These are phyloP conservation scores for Tragopan temminckii DNA, from an alignment of 2,797 vertebrate genomes.

Conservation along the genomic window DNA sequence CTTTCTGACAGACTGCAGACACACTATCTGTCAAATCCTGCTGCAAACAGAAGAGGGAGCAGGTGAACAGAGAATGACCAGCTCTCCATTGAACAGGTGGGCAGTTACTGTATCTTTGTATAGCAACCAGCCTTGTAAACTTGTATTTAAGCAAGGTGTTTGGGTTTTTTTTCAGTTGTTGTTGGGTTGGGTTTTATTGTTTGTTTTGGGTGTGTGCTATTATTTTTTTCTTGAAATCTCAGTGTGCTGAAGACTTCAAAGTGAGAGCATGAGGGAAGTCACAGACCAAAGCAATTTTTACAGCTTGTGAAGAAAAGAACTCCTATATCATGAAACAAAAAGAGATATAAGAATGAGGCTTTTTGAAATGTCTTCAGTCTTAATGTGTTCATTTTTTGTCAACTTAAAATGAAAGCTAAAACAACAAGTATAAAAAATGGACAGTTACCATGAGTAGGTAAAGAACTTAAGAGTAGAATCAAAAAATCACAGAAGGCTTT, in stretches of 20 bases:
- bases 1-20: not conserved
- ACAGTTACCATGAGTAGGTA: not conserved
- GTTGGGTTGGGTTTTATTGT: not conserved
- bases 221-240: not conserved
- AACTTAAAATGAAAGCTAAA: not conserved
- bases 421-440: not conserved
- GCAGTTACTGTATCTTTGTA: not conserved
- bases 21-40: not conserved
- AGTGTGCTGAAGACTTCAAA: not conserved
- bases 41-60: constrained; percentile 62
- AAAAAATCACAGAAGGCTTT: not conserved
- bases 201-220: not conserved
- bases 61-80: constrained; percentile 5
- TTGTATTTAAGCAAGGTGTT: not conserved
- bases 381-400: not conserved
- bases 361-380: not conserved
- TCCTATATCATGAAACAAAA: not conserved
- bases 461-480: not conserved
- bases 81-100: not conserved
- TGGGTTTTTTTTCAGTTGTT: not conserved
- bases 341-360: not conserved
- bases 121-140: not conserved
- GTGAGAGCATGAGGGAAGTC: not conserved
- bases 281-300: not conserved
- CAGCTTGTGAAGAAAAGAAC: not conserved